Evolutionary conservation across 2,797 vertebrate species (phyloP).

Genomic region (Phalloptychus januarius): DNA sequence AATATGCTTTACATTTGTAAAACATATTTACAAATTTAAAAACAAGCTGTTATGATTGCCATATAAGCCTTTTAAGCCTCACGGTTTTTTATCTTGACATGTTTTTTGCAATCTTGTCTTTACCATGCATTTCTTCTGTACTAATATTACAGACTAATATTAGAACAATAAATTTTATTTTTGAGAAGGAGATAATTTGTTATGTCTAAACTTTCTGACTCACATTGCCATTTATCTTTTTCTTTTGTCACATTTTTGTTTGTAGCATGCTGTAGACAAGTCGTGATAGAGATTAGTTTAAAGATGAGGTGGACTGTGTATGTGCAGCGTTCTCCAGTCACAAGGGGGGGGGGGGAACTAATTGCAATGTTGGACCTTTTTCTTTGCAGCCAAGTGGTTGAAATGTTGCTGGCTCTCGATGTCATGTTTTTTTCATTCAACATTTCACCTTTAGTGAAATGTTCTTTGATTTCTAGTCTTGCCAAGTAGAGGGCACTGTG

Average conservation of each 20-base stretch:
- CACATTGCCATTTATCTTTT: neutral
- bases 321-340: neutral
- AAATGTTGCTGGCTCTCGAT: neutral
- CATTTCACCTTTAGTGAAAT: neutral
- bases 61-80: neutral
- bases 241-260: neutral
- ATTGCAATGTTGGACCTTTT: neutral
- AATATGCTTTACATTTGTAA: no score
- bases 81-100: neutral
- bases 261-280: neutral
- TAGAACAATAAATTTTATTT: no score
- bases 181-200: no score
- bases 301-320: neutral
- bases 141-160: no score
- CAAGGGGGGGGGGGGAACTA: neutral
- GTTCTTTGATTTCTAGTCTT: slow-evolving; percentile 17
- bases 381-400: neutral
- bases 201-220: neutral
- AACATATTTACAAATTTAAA: no score
- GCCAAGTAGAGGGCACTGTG: slow-evolving; percentile 65
- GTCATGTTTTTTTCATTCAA: neutral
- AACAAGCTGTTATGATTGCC: neutral
- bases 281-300: no score
- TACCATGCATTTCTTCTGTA: no score
- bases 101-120: no score